Conservation (phyloP, 1,140 invertebrate species). For the Platorchestia sp. region DNA sequence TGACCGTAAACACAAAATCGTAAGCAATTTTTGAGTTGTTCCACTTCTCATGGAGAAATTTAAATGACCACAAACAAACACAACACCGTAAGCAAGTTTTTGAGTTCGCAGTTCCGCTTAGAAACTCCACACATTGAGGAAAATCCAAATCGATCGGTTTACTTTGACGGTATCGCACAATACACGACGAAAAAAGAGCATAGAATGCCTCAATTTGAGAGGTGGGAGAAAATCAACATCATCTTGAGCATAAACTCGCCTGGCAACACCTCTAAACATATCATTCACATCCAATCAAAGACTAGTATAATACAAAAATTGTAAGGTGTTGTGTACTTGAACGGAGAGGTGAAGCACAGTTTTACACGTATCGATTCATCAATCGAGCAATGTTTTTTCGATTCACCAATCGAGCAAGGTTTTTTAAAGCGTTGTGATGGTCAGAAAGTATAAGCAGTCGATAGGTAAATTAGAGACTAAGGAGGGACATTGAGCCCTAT, state of each 20-base stretch:
- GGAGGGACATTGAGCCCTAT: not conserved
- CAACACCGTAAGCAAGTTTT: not conserved
- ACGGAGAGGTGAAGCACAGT: not conserved
- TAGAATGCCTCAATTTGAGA: not conserved
- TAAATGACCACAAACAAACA: not conserved
- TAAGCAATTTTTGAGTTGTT: not conserved
- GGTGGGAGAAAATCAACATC: not conserved
- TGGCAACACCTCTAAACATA: not conserved
- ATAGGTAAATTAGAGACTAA: slow-evolving; percentile 18
- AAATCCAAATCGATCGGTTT: not conserved
- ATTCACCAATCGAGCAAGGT: not conserved
- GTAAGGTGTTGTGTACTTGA: not conserved
- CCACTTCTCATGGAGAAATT: too few species aligned
- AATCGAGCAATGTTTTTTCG: not conserved
- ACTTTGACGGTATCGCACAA: not conserved
- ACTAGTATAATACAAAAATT: not conserved
- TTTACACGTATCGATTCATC: not conserved
- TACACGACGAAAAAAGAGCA: not conserved
- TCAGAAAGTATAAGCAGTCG: not conserved
- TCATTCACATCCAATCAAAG: not conserved
- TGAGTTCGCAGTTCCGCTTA: not conserved
- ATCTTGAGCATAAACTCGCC: not conserved
- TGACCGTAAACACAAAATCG: not conserved
- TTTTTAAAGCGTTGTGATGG: not conserved
- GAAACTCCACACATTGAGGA: not conserved